These are phyloP conservation scores for Scolanthus callimorphus DNA, from an alignment of 92 coral and sea anemone genomes.

Conservation along the genomic window DNA sequence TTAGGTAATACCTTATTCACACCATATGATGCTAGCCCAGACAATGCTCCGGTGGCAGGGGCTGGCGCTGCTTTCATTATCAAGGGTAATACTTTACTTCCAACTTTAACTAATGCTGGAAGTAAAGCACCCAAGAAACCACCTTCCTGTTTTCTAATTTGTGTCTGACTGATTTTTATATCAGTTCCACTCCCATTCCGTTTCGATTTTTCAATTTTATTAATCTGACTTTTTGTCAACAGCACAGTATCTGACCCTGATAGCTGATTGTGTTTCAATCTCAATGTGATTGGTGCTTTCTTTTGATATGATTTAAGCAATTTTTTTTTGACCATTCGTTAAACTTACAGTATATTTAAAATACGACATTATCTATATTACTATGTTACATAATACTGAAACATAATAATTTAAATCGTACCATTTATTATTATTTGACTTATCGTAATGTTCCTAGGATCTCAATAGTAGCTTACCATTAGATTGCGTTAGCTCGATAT, in stretches of 20 bases:
- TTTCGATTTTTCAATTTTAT: conserved; percentile 10
- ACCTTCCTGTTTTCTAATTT: conserved; percentile 1
- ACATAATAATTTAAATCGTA: neutral
- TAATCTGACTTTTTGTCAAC: conserved; percentile 5
- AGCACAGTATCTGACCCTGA: conserved; percentile 2
- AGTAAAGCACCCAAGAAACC: conserved; percentile 3
- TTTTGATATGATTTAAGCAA: no score
- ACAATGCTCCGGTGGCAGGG: neutral
- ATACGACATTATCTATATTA: neutral
- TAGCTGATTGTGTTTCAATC: neutral
- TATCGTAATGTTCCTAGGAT: no score
- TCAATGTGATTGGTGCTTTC: no score
- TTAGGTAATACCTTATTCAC: neutral
- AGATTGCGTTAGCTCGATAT: neutral
- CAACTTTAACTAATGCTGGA: neutral
- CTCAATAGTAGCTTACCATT: no score
- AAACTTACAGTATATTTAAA: no score
- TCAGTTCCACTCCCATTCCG: conserved; percentile 2
- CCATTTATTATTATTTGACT: no score
- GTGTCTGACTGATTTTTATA: conserved; percentile 8
- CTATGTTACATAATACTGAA: neutral
- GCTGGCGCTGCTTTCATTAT: neutral
- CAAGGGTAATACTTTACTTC: neutral
- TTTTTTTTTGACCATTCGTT: neutral
- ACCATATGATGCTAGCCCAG: neutral